Evolutionary conservation across 2,888 invertebrate species (phyloP), one percentile per base, ranked within the genome.

Genomic region (Lepeophtheirus nordmannii): DNA sequence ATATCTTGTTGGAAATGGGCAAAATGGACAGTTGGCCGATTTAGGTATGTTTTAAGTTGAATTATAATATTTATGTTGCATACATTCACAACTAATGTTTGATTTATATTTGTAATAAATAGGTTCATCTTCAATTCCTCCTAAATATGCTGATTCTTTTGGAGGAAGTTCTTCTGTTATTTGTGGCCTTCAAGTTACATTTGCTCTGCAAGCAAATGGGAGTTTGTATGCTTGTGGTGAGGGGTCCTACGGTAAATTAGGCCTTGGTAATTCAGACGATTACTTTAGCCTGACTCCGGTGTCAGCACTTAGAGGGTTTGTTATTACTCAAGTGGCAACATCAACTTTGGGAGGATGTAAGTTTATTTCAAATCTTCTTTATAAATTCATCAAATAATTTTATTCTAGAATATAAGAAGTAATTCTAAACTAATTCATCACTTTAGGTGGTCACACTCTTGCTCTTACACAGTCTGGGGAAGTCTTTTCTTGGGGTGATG

Each of bases 401-500:
- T 39, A 20, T n/a, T n/a, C 9, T 62, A 14, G 40, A 37, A 37
- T n/a, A 23, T n/a, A 10, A 14, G 17, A 11, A 58, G n/a, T 10
- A 62, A 20, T n/a, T 62, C 2, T 39, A 5, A 14, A 46, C 2
- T 46, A 2, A n/a, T 46, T 46, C 53, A 46, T 46, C 7, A 30
- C 2, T 46, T 46, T 5, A 1, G 83, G 83, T 73, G 83, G 83
- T 0, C 83, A 83, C 73, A 81, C 80, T 71, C 74, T 83, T 70
- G 83, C 83, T 1, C 72, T 83, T 63, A 81, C 82, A 0, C 82
- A 82, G 74, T 82, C 81, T 71, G 83, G 83, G 0, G 83, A 83
- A 73, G 82, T 83, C 37, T 83, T 82, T 72, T 81, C 81, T 22
- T 83, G 82, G 82, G 83, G 82, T 11, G 82, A 83, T 72, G 83